Evolutionary conservation across 2,888 invertebrate species (phyloP).

Genomic region (Cephus spinipes): DNA sequence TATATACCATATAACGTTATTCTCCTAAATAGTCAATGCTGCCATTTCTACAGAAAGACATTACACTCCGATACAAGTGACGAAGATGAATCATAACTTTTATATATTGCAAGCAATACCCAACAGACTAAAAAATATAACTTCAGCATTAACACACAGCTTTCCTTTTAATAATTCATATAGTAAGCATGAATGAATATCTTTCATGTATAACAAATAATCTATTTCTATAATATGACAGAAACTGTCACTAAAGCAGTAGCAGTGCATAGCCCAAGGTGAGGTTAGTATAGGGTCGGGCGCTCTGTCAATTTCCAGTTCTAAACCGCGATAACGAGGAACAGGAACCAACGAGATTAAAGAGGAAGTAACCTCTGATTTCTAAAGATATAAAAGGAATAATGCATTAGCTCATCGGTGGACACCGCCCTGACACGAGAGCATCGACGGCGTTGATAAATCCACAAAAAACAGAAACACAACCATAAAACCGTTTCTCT

Average conservation of each 20-base stretch:
- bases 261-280: conserved; percentile 16
- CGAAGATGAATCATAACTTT: neutral
- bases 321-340: neutral
- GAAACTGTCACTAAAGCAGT: neutral
- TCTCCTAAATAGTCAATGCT: neutral
- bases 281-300: conserved; percentile 27
- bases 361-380: neutral
- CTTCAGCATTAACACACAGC: neutral
- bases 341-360: neutral
- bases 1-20: neutral
- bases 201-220: neutral
- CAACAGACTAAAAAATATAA: neutral
- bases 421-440: conserved; percentile 50
- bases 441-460: conserved; percentile 17
- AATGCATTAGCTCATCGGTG: conserved; percentile 18
- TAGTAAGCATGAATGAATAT: neutral
- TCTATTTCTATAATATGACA: neutral
- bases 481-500: conserved; percentile 64
- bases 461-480: conserved; percentile 47
- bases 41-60: neutral
- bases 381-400: neutral
- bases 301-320: conserved; percentile 6
- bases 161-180: neutral
- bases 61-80: neutral
- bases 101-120: neutral